Conservation (phyloP, 2,113 vertebrate species). For the Odocoileus virginianus region DNA sequence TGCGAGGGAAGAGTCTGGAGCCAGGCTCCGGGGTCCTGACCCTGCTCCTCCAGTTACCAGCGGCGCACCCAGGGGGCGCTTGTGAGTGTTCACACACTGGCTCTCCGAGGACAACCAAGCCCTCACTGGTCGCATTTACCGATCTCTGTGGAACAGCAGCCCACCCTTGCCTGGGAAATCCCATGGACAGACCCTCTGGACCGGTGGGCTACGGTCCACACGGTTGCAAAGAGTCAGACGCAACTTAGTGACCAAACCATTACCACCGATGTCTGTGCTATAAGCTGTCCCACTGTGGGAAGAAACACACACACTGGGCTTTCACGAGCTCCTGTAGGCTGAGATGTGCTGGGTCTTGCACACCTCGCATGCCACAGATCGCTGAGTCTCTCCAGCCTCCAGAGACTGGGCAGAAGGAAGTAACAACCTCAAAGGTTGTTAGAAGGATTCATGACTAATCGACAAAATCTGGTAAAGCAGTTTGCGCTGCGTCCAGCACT, state of each 20-base stretch:
- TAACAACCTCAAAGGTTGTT: not conserved
- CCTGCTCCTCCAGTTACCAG: not conserved
- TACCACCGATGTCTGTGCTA: not conserved
- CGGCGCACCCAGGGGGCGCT: not conserved
- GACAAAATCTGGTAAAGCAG: rapidly evolving
- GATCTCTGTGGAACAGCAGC: not conserved
- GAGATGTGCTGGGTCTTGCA: no score
- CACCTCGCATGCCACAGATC: rapidly evolving
- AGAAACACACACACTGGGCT: rapidly evolving
- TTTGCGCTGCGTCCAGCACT: rapidly evolving
- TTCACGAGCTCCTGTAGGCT: not conserved
- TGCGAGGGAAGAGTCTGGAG: rapidly evolving
- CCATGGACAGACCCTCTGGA: not conserved
- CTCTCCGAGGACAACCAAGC: not conserved
- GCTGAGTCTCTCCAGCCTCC: not conserved
- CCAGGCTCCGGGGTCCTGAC: not conserved
- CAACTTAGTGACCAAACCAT: not conserved
- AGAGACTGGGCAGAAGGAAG: not conserved
- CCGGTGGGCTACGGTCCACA: not conserved
- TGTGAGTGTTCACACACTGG: not conserved
- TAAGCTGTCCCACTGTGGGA: not conserved
- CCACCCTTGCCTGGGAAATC: not conserved
- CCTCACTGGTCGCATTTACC: rapidly evolving
- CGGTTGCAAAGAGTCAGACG: not conserved
- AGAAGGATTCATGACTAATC: not conserved